Percentiles rank a stretch among this genome's conserved stretches.
Evolutionary conservation across 2,888 invertebrate species (phyloP).

Genomic region (Athripsodes cinereus): DNA sequence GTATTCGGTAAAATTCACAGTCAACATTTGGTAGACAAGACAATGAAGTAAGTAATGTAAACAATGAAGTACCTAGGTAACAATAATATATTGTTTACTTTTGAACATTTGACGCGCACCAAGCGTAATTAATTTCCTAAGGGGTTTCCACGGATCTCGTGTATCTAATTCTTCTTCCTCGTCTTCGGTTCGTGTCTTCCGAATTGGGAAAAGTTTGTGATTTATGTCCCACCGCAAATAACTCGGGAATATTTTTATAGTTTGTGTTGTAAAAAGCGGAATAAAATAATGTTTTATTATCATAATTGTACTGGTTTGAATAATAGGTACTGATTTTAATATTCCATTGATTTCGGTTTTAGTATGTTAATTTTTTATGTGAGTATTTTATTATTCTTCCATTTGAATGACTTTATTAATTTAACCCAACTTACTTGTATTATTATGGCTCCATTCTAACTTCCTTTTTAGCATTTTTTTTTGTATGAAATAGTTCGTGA

Average conservation of each 20-base stretch:
- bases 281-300: not conserved
- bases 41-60: constrained; percentile 1
- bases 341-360: too few species aligned
- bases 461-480: too few species aligned
- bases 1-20: not conserved
- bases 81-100: constrained; percentile 15
- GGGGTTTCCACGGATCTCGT: constrained; percentile 11
- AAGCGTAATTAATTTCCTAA: constrained; percentile 22
- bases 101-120: constrained; percentile 19
- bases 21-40: not conserved
- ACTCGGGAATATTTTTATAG: not conserved
- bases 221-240: constrained; percentile 9
- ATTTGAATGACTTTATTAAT: too few species aligned
- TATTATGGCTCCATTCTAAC: too few species aligned
- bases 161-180: not conserved
- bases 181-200: constrained; percentile 1
- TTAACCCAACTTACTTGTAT: too few species aligned
- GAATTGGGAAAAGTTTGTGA: constrained; percentile 13
- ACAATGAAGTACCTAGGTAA: constrained; percentile 1
- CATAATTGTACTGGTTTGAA: too few species aligned
- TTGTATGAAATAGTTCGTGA: too few species aligned
- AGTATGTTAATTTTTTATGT: too few species aligned
- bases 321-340: too few species aligned
- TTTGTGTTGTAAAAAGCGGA: not conserved
- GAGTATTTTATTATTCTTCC: too few species aligned